Evolutionary conservation across 2,797 vertebrate species (phyloP).

Genomic region (Gobio occitaniae): DNA sequence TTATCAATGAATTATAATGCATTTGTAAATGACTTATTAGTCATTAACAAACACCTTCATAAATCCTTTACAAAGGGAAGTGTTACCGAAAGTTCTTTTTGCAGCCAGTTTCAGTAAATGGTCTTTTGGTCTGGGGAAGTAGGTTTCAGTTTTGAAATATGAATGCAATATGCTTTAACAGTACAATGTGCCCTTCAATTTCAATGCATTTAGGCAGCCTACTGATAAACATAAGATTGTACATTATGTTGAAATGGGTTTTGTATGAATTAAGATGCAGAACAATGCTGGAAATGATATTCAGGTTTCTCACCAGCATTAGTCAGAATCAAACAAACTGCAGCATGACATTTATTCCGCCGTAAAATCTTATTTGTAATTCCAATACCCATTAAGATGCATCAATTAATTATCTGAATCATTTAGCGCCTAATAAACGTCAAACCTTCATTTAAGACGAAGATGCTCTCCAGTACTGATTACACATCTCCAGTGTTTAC

Average conservation of each 20-base stretch:
- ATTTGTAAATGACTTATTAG: no score
- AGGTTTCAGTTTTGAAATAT: background rate
- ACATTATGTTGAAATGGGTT: background rate
- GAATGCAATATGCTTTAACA: background rate
- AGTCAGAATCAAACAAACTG: slow-evolving; percentile 38
- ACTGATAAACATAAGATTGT: background rate
- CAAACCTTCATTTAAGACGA: slow-evolving; percentile 48
- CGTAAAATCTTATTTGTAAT: slow-evolving; percentile 55
- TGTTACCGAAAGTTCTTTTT: background rate
- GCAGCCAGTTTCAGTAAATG: background rate
- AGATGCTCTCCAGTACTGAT: slow-evolving; percentile 49
- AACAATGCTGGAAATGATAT: background rate
- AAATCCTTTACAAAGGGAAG: no score
- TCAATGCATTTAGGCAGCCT: background rate
- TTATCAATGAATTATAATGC: no score
- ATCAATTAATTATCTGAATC: slow-evolving; percentile 60
- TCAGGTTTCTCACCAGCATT: slow-evolving; percentile 12
- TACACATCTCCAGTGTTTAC: slow-evolving; percentile 50
- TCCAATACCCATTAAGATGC: slow-evolving; percentile 52
- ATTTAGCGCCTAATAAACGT: slow-evolving; percentile 58
- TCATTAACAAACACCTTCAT: no score
- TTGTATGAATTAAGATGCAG: slow-evolving; percentile 4
- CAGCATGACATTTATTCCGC: slow-evolving; percentile 28
- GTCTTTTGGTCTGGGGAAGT: background rate
- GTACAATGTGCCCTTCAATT: background rate